A percentile compares a stretch with the other conserved stretches of the same genome.
phyloP scores from a whole-genome alignment of 1,140 invertebrate species.

The Macrotrachela quadricornifera region DNA sequence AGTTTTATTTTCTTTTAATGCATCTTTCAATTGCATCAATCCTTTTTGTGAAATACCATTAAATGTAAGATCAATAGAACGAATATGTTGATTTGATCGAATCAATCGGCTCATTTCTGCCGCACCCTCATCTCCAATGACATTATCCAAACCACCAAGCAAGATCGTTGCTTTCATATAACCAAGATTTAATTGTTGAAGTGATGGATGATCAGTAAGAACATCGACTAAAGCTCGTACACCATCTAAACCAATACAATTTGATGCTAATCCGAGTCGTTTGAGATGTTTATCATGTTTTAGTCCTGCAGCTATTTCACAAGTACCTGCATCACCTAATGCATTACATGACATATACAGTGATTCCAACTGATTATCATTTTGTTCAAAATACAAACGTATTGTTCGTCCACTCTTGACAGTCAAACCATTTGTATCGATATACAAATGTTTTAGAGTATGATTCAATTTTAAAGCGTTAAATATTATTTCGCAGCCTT shows the following conservation, averaged over 20 bases:
- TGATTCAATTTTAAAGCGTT: not conserved
- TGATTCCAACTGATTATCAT: not conserved
- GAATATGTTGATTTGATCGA: not conserved
- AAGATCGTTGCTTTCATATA: conserved; percentile 6
- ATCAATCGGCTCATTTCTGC: not conserved
- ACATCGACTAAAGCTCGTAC: not conserved
- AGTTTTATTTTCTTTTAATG: not conserved
- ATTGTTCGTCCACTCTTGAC: not conserved
- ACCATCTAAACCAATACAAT: not conserved
- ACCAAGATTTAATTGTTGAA: not conserved
- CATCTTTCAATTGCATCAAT: not conserved
- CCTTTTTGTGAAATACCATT: conserved; percentile 1
- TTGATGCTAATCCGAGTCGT: not conserved
- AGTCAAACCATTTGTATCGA: conserved; percentile 4
- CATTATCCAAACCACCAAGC: conserved; percentile 2
- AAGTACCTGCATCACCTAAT: conserved; percentile 2
- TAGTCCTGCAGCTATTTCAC: not conserved
- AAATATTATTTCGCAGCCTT: not conserved
- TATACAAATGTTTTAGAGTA: conserved; percentile 7
- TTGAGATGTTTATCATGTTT: not conserved
- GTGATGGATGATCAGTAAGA: not conserved
- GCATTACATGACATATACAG: conserved; percentile 3
- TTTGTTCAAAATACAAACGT: too few relatives aligned
- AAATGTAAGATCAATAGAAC: not conserved
- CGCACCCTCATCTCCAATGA: conserved; percentile 7